A percentile compares a stretch with the other conserved stretches of the same genome.
Evolutionary conservation across 2,797 vertebrate species (phyloP).

Genomic region (Diglossa cyanea): DNA sequence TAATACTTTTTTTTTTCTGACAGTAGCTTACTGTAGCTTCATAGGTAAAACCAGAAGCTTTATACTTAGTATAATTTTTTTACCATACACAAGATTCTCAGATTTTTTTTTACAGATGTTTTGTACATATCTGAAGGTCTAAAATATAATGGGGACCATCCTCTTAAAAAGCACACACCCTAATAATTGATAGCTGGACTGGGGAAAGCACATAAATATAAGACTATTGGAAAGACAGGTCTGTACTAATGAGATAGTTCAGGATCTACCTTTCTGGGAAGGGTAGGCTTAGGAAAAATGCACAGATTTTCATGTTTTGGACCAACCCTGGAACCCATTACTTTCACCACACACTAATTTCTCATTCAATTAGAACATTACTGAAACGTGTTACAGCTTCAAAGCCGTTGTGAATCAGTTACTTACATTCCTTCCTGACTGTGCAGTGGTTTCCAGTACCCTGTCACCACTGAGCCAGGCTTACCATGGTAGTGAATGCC

Average conservation of each 20-base stretch:
- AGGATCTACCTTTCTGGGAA: not conserved
- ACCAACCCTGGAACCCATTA: not conserved
- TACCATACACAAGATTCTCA: not conserved
- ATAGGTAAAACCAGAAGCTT: not conserved
- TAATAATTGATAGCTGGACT: not conserved
- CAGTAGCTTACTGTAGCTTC: not conserved
- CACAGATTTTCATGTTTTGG: not conserved
- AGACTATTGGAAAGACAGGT: not conserved
- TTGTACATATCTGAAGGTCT: not conserved
- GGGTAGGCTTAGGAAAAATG: not conserved
- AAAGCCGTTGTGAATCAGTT: not conserved
- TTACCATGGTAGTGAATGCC: not conserved
- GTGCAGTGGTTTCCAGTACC: not conserved
- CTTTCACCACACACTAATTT: not conserved
- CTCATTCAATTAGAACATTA: not conserved
- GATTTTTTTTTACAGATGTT: not conserved
- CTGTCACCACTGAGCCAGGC: not conserved
- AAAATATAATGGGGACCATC: not conserved
- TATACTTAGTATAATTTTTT: not conserved
- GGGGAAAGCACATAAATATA: not conserved
- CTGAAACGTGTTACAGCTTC: not conserved
- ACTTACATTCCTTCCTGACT: not conserved
- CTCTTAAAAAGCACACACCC: not conserved
- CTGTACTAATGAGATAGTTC: not conserved
- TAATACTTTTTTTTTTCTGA: not conserved